A percentile compares a stretch with the other conserved stretches of the same genome.
These are phyloP conservation scores for Eristalis arbustorum DNA, from an alignment of 2,888 invertebrate species.

Conservation along the genomic window DNA sequence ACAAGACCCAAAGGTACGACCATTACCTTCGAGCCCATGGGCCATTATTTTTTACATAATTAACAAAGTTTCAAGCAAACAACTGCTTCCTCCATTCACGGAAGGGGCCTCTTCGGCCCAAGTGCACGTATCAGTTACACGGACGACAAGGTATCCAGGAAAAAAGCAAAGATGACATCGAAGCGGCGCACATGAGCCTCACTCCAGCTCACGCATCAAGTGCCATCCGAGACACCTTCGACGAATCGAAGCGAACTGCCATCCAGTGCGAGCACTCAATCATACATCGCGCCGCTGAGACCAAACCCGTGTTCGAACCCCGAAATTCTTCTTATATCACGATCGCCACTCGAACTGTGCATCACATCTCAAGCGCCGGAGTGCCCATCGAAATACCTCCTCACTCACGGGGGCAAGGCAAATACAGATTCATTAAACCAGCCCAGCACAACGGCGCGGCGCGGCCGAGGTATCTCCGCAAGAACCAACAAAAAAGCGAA, in stretches of 20 bases:
- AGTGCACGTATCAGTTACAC: constrained; percentile 32
- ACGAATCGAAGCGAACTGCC: constrained; percentile 26
- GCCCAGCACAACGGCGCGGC: too few species aligned
- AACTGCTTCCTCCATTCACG: constrained; percentile 28
- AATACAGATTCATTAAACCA: constrained; percentile 3
- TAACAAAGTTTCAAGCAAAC: constrained; percentile 20
- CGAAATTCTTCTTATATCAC: background rate
- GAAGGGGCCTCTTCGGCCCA: constrained; percentile 3
- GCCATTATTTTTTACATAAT: background rate
- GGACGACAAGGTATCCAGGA: background rate
- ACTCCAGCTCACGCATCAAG: constrained; percentile 15
- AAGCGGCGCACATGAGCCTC: constrained; percentile 24
- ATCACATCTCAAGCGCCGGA: constrained; percentile 13
- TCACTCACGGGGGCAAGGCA: background rate
- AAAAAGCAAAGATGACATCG: constrained; percentile 6
- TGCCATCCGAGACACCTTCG: constrained; percentile 33
- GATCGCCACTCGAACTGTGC: background rate
- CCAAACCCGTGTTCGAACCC: background rate
- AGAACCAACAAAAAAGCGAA: constrained; percentile 25
- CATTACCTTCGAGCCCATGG: constrained; percentile 5
- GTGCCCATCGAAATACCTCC: background rate
- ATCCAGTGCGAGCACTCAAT: constrained; percentile 30
- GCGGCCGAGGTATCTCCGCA: constrained; percentile 10
- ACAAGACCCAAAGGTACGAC: background rate
- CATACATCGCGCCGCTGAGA: constrained; percentile 12